phyloP scores from a whole-genome alignment of 1,140 invertebrate species.

The Papilio glaucus region DNA sequence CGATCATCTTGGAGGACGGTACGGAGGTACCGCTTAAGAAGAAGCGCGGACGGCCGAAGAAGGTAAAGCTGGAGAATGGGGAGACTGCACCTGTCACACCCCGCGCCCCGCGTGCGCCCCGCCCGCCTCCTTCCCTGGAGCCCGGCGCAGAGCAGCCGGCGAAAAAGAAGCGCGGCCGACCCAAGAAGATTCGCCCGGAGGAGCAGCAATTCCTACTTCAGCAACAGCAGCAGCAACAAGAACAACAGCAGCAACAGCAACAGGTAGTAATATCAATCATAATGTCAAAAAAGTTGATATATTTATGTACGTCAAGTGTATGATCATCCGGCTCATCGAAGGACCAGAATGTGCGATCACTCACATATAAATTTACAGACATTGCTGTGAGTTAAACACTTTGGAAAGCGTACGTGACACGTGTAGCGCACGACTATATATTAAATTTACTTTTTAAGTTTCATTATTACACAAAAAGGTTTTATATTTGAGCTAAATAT shows the following conservation, averaged over 20 bases:
- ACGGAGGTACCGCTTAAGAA: conserved; percentile 91
- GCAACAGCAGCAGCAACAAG: conserved; percentile 71
- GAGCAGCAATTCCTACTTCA: conserved; percentile 79
- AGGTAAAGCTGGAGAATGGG: conserved; percentile 89
- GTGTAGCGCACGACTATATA: too few species aligned
- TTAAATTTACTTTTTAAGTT: too few species aligned
- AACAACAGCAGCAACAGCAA: conserved; percentile 54
- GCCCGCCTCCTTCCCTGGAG: conserved; percentile 62
- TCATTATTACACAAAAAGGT: too few species aligned
- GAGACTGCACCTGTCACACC: conserved; percentile 85
- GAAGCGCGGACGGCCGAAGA: conserved; percentile 94
- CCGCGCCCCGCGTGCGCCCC: conserved; percentile 83
- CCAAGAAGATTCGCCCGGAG: conserved; percentile 91
- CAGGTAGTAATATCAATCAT: conserved; percentile 38
- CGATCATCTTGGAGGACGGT: conserved; percentile 84
- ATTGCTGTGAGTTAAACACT: too few species aligned
- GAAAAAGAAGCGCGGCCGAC: conserved; percentile 92
- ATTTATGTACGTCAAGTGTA: too few species aligned
- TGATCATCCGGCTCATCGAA: too few species aligned
- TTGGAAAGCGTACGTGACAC: too few species aligned
- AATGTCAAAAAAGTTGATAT: neutral
- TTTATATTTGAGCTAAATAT: too few species aligned
- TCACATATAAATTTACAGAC: too few species aligned
- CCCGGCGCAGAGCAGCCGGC: conserved; percentile 83
- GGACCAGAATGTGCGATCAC: too few species aligned